Evolutionary conservation across 2,888 invertebrate species (phyloP), one percentile per base, ranked within the genome.

Genomic region (Acanthacorydalis orientalis): DNA sequence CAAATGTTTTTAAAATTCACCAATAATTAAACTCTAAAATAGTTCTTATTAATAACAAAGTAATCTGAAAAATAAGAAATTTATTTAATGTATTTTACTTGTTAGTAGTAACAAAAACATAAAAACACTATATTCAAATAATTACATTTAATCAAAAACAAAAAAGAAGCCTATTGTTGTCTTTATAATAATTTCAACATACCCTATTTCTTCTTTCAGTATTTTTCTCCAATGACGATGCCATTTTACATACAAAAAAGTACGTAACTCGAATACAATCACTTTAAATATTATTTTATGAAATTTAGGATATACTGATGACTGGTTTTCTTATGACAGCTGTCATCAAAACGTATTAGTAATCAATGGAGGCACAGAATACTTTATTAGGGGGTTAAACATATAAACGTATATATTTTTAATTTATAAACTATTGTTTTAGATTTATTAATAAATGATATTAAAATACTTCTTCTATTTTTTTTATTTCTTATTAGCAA

Each of bases 171-270:
- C 6, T 23, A 23, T 23, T 23, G 23, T 23, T 23, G 23, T 23
- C 23, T 23, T 34, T n/a, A 23, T 23, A 23, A 4, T 23, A 23
- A 23, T 4, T 23, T 23, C 23, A 6, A 56, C 66, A 60, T 57
- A 71, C 72, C 61, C 70, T 63, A 47, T 70, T 69, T 47, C 72
- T 67, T 38, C 71, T 65, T 55, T 72, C 70, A 44, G 69, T 69
- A 47, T 67, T 70, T 53, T 64, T 64, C 52, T 68, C 70, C 38
- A 60, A 61, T 33, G 69, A 64, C 53, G 65, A 52, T 14, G 68
- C 63, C 33, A 51, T 50, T 49, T 47, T 47, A 23, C 40, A 14
- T 12, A 11, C 15, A 23, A 23, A 23, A 38, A 8, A 11, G 14
- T 2, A 38, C 9, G 39, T 8, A 38, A 11, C 11, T 10, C 6